Percentiles rank a stretch among this genome's conserved stretches.
phyloP scores from a whole-genome alignment of 2,888 invertebrate species.

The Drosophila infuscata region DNA sequence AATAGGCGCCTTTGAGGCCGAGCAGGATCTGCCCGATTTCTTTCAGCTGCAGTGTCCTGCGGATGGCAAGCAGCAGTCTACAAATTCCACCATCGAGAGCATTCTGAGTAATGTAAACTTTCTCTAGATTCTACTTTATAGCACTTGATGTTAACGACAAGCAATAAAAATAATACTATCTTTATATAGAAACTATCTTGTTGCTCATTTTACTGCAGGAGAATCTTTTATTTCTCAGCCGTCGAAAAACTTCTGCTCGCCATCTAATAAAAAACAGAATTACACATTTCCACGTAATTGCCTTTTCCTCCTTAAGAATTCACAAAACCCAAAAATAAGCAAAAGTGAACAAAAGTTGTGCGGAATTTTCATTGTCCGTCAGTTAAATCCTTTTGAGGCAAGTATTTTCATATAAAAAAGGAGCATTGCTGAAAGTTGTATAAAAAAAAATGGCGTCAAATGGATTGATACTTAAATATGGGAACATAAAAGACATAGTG shows the following conservation, averaged over 20 bases:
- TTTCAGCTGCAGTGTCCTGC: constrained; percentile 78
- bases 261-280: constrained; percentile 23
- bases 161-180: constrained; percentile 57
- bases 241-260: neutral
- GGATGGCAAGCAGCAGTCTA: constrained; percentile 19
- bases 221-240: constrained; percentile 3
- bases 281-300: constrained; percentile 40
- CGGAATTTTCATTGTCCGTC: constrained; percentile 6
- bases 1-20: constrained; percentile 66
- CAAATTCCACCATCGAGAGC: constrained; percentile 74
- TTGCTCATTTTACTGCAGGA: constrained; percentile 15
- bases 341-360: neutral
- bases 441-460: neutral
- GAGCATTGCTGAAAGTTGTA: neutral
- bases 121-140: constrained; percentile 46
- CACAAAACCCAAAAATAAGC: neutral
- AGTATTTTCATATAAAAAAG: neutral
- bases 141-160: constrained; percentile 29
- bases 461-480: neutral
- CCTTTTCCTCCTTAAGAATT: constrained; percentile 15
- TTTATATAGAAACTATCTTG: neutral
- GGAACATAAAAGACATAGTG: neutral
- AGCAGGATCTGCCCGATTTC: constrained; percentile 76
- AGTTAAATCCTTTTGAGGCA: constrained; percentile 10
- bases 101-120: constrained; percentile 78